Evolutionary conservation across 2,113 vertebrate species (phyloP), one percentile per base, ranked within the genome.

Genomic region (Thalassarche chlororhynchos): DNA sequence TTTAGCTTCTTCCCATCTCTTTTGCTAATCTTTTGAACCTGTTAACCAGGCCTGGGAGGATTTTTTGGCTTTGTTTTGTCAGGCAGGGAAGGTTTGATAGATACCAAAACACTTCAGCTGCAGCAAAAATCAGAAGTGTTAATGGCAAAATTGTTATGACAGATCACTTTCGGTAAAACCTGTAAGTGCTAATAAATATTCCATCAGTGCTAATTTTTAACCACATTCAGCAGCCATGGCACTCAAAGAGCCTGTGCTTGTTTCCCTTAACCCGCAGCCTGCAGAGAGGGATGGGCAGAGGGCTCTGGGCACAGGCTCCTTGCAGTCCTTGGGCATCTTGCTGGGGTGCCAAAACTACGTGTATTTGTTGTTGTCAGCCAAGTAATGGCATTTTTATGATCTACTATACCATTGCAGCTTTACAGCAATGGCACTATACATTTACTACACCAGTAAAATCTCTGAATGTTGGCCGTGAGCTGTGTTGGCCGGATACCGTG

Each of bases 401-500:
- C 31, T 38, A 2, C 38, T 19, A 1, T 26, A 19, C 34, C 42
- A 8, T 46, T 34, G 46, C 34, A n/a, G 42, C 62, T 25, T 38
- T 55, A 49, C 19, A 69, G 60, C 49, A 21, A 28, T 18, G 47
- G n/a, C 44, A 8, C 51, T 42, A 3, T 14, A 5, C 7, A 2
- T 29, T 77, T 40, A 21, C 31, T 51, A 12, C 24, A 46, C 55
- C 86, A 51, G 61, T 51, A 36, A 58, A 47, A 18, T 51, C 62
- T 65, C 55, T 31, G 70, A 34, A 24, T 17, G 57, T 12, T 31
- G 81, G 36, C 74, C 0, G 0, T 18, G 36, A 19, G 21, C 1
- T 5, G 44, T 51, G 62, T 5, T 34, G 40, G 51, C 29, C 1
- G 1, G 58, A 26, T 11, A 31, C 55, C 0, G 1, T 17, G 61